Conservation (phyloP, 35 echinoderm and acorn worm genomes). For the Patiria miniata region DNA sequence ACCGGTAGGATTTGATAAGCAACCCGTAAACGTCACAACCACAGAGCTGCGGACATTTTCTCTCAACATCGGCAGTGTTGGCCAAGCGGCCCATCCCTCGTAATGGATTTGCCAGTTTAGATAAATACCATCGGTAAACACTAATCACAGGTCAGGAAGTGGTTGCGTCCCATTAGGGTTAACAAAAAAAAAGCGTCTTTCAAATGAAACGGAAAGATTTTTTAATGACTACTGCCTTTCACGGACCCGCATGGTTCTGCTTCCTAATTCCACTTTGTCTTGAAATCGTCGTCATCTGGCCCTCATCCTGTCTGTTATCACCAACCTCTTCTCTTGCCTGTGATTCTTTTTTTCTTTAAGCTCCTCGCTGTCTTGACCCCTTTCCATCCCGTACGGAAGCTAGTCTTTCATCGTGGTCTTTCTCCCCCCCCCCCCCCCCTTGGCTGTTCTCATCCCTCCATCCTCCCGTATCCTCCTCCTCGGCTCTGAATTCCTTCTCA, state of each 20-base stretch:
- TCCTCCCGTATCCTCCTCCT: not conserved
- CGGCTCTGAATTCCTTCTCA: not conserved
- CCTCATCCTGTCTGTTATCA: constrained; percentile 6
- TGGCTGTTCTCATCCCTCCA: too few species aligned
- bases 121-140: too few species aligned
- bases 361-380: not conserved
- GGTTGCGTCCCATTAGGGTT: constrained; percentile 3
- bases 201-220: not conserved
- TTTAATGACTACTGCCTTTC: not conserved
- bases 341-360: not conserved
- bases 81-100: too few species aligned
- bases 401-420: constrained; percentile 14
- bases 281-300: not conserved
- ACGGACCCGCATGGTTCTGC: not conserved
- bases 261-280: not conserved
- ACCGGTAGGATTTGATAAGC: too few species aligned
- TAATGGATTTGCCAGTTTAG: too few species aligned
- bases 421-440: too few species aligned
- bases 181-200: not conserved
- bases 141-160: not conserved
- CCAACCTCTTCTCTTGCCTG: constrained; percentile 13
- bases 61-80: too few species aligned
- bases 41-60: too few species aligned
- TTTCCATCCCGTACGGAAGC: not conserved
- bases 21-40: too few species aligned